phyloP scores from a whole-genome alignment of 2,888 invertebrate species.

The Hyposoter dolosus region DNA sequence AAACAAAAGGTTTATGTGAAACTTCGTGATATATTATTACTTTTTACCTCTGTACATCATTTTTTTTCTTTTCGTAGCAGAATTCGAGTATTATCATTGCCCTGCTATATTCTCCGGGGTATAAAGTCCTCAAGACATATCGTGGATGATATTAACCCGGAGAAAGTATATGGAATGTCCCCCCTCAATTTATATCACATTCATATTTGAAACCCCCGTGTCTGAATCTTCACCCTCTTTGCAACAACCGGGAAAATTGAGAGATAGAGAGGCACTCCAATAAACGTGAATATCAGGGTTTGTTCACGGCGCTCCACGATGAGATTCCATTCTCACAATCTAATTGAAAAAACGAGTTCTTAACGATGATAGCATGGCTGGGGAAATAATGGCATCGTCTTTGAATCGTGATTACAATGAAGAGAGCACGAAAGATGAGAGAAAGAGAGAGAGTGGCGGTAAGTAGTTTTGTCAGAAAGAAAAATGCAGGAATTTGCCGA shows the following conservation, averaged over 20 bases:
- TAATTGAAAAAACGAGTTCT: conserved; percentile 37
- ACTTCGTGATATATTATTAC: neutral
- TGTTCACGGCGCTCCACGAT: conserved; percentile 1
- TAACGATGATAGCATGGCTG: neutral
- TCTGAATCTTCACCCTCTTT: conserved; percentile 15
- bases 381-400: conserved; percentile 24
- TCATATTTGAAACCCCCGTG: conserved; percentile 13
- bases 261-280: conserved; percentile 7
- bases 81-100: conserved; percentile 17
- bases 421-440: neutral
- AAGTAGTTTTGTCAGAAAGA: neutral
- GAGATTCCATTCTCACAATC: conserved; percentile 12
- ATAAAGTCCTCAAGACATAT: conserved; percentile 14
- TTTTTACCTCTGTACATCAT: neutral
- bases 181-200: conserved; percentile 10
- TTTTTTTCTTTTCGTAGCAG: neutral
- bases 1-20: neutral
- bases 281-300: conserved; percentile 19
- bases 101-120: conserved; percentile 10
- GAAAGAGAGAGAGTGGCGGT: neutral
- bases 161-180: neutral
- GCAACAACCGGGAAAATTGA: conserved; percentile 17
- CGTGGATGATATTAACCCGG: conserved; percentile 24
- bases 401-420: conserved; percentile 4
- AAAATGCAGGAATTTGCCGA: neutral